phyloP scores from a whole-genome alignment of 2,797 vertebrate species.

The Gymnoscopelus braueri region DNA sequence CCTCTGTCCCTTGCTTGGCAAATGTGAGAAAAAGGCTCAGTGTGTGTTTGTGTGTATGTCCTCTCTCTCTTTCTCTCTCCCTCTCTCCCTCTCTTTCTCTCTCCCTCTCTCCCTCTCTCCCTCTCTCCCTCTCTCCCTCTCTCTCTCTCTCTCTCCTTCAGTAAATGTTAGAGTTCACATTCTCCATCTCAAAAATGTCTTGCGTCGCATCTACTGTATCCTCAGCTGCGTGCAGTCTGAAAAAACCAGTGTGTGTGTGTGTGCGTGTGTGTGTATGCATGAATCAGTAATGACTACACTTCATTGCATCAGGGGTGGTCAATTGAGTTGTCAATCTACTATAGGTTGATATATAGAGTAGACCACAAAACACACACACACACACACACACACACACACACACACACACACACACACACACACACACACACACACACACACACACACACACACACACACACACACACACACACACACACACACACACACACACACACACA shows the following conservation, averaged over 20 bases:
- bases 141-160: background rate
- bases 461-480: background rate
- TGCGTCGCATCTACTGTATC: constrained; percentile 23
- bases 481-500: background rate
- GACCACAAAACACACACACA: background rate
- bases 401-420: background rate
- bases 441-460: background rate
- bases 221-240: background rate
- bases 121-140: background rate
- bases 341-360: background rate
- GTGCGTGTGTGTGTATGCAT: constrained; percentile 31
- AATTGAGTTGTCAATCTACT: constrained; percentile 57
- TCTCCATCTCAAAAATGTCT: constrained; percentile 26
- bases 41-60: background rate
- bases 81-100: background rate
- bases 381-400: background rate
- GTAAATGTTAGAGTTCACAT: constrained; percentile 42
- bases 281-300: constrained; percentile 62
- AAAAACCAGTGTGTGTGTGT: background rate
- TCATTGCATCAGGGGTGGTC: constrained; percentile 63
- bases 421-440: background rate
- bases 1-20: no score
- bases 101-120: background rate
- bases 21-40: no score
- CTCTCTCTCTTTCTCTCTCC: background rate